These are phyloP conservation scores for Acanthurus tractus DNA, from an alignment of 2,797 vertebrate species.

Conservation along the genomic window DNA sequence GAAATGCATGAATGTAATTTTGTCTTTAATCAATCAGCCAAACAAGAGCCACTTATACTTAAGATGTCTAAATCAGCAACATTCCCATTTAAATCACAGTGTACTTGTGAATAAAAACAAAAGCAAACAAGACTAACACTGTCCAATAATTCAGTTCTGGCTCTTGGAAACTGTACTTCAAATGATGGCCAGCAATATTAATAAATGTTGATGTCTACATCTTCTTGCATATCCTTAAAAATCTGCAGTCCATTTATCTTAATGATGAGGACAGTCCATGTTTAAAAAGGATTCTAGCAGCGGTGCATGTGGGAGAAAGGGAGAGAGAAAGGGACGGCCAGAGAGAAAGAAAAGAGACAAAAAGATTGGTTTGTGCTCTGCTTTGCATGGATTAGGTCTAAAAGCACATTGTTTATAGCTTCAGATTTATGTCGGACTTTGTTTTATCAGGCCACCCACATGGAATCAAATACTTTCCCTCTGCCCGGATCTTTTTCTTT, in stretches of 20 bases:
- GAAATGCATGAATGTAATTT: background rate
- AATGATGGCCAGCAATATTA: background rate
- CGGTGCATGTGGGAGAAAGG: slow-evolving; percentile 14
- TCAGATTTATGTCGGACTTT: slow-evolving; percentile 71
- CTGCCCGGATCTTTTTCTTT: too few species aligned
- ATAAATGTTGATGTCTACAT: background rate
- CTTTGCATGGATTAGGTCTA: slow-evolving; percentile 66
- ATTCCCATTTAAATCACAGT: background rate
- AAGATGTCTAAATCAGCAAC: background rate
- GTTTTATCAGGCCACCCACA: slow-evolving; percentile 79
- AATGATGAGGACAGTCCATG: slow-evolving; percentile 23
- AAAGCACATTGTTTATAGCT: slow-evolving; percentile 72
- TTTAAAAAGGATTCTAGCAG: slow-evolving; percentile 20
- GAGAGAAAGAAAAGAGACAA: slow-evolving; percentile 26
- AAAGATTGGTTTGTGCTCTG: slow-evolving; percentile 41
- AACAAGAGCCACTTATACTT: background rate
- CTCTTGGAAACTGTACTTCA: background rate
- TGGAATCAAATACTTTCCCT: slow-evolving; percentile 63
- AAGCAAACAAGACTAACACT: background rate
- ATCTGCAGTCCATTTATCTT: slow-evolving; percentile 7
- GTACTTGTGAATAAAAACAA: background rate
- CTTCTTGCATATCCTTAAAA: background rate
- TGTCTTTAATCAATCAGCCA: background rate
- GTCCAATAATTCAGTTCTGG: background rate
- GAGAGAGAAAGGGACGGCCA: background rate